Base-by-base conservation (phyloP, 2,888 invertebrate species). In the Tubiluchus corallicola region DNA sequence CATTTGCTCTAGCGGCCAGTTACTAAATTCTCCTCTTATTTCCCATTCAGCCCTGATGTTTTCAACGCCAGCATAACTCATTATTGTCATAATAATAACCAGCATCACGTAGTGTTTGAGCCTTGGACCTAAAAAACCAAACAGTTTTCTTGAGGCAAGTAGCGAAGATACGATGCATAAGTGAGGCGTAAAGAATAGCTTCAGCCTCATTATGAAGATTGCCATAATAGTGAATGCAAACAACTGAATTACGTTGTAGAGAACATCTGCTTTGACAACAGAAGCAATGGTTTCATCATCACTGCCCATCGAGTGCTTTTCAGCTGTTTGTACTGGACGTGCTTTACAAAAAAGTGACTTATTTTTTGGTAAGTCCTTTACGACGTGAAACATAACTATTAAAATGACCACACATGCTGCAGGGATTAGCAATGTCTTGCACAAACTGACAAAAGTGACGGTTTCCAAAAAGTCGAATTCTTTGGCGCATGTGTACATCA, bases 111-210 rank as follows among this genome's bases (percentile, higher is more conserved):
- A 58, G 44, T 69, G 69, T 4, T 15, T n/a, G 15, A 43, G 38
- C 17, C 43, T 38, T 9, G 38, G 41, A 49, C 20, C 13, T 5
- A 39, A 5, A 39, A 15, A 45, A 13, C 9, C 18, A 13, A 46
- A 45, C 74, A 61, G 72, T 70, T 55, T 68, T 69, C 50, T 72
- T 68, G 65, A 65, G 47, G 76, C 73, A 16, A 78, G 61, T 2
- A 83, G 62, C 0, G 81, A 75, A 1, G 75, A 71, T 2, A 81
- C 65, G 1, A 84, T 69, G 58, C 82, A 81, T 55, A 83, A 63
- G 53, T 82, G 81, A 0, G 82, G 80, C 1, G 78, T 77, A 61
- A 79, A 74, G 53, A 83, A 73, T 43, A 82, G 59, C 56, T 83
- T 82, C 40, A 83, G 59, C 54, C 83, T 65, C 80, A 82, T 82